Evolutionary conservation across 2,797 vertebrate species (phyloP).

Genomic region (Melanotaenia maccullochi): DNA sequence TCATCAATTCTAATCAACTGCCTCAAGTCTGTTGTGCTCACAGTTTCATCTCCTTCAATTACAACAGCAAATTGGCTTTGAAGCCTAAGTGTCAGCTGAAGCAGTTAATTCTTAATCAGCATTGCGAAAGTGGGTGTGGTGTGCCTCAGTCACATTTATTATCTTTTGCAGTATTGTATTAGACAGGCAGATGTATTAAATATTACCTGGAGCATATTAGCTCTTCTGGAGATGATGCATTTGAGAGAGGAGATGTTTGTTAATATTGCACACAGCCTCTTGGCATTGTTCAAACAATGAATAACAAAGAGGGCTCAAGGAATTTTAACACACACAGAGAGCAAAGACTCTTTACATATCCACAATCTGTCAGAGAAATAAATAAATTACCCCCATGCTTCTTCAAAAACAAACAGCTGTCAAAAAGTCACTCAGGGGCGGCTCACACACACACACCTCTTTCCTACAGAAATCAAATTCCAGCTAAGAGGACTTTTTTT

Average conservation of each 20-base stretch:
- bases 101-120: conserved; percentile 68
- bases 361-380: conserved; percentile 76
- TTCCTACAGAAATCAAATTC: conserved; percentile 59
- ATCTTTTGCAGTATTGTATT: conserved; percentile 34
- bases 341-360: conserved; percentile 66
- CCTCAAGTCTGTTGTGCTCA: conserved; percentile 67
- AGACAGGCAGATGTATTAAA: conserved; percentile 33
- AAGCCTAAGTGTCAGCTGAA: conserved; percentile 63
- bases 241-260: conserved; percentile 42
- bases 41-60: conserved; percentile 76
- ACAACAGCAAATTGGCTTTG: conserved; percentile 65
- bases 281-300: conserved; percentile 65
- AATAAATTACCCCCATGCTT: conserved; percentile 70
- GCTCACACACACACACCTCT: conserved; percentile 32
- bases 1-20: conserved; percentile 73
- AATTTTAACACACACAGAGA: conserved; percentile 57
- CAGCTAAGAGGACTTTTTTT: conserved; percentile 50
- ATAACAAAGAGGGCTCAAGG: conserved; percentile 73
- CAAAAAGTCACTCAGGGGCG: conserved; percentile 75
- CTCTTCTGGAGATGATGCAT: conserved; percentile 21
- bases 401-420: conserved; percentile 79
- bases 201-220: conserved; percentile 40
- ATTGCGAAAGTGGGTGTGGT: conserved; percentile 57
- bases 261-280: conserved; percentile 46
- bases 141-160: conserved; percentile 45